Conservation (phyloP, 2,888 invertebrate species). For the Cremastinae sp. region DNA sequence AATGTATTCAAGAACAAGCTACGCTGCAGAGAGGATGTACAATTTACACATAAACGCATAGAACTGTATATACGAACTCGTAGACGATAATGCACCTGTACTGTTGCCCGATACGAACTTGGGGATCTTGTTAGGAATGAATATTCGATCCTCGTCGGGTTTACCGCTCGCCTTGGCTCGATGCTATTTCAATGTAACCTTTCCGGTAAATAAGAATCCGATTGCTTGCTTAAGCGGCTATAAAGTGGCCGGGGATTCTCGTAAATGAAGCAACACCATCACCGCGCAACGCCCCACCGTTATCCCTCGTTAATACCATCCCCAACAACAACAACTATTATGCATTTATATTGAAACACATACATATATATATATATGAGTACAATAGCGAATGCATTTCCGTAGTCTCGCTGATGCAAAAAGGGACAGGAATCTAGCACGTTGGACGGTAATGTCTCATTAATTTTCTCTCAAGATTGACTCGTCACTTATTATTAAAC, state of each 20-base stretch:
- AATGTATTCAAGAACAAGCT: neutral
- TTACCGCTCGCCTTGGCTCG: conserved; percentile 42
- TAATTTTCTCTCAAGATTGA: conserved; percentile 52
- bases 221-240: conserved; percentile 60
- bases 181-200: conserved; percentile 41
- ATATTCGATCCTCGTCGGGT: conserved; percentile 57
- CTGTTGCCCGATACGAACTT: conserved; percentile 52
- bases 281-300: conserved; percentile 3
- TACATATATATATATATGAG: conserved; percentile 4
- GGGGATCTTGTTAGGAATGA: conserved; percentile 55
- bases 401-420: no score
- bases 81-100: conserved; percentile 42
- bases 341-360: conserved; percentile 5
- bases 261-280: conserved; percentile 55
- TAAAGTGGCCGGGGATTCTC: conserved; percentile 55
- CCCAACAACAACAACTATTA: conserved; percentile 26
- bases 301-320: conserved; percentile 29
- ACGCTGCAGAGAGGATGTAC: neutral
- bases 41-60: neutral
- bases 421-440: conserved; percentile 41
- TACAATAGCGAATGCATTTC: no score
- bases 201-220: conserved; percentile 60
- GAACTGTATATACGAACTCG: no score
- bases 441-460: conserved; percentile 48
- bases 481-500: conserved; percentile 43